phyloP scores from a whole-genome alignment of 2,113 vertebrate species.

The Thryonomys swinderianus region DNA sequence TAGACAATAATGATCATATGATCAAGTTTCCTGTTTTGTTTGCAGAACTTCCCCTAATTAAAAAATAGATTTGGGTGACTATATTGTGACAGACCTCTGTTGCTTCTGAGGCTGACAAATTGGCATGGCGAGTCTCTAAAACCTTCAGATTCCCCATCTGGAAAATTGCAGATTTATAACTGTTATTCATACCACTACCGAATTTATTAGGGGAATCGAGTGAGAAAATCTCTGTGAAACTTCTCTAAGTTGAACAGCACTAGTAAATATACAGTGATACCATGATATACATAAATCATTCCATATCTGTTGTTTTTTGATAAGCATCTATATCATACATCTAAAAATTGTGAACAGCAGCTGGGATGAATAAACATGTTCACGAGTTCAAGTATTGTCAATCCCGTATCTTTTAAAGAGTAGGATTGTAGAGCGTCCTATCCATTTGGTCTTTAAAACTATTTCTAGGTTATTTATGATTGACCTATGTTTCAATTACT shows the following conservation, averaged over 20 bases:
- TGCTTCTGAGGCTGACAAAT: not conserved
- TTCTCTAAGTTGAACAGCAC: not conserved
- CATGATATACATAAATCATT: not conserved
- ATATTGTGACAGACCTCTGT: not conserved
- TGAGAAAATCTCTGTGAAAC: not conserved
- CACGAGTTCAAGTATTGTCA: not conserved
- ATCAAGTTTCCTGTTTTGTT: not conserved
- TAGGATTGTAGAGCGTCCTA: not conserved
- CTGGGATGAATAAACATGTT: not conserved
- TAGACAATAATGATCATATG: not conserved
- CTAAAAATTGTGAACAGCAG: not conserved
- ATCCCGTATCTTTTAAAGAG: not conserved
- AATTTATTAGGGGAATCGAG: not conserved
- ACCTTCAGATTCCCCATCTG: not conserved
- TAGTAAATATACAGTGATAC: not conserved
- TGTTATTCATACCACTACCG: not conserved
- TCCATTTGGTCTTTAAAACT: slow-evolving; percentile 3
- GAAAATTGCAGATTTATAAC: not conserved
- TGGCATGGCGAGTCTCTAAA: not conserved
- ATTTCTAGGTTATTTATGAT: slow-evolving; percentile 55
- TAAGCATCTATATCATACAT: not conserved
- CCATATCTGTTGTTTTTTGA: not conserved
- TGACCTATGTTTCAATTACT: slow-evolving; percentile 41
- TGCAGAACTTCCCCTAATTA: not conserved
- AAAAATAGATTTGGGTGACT: not conserved